Percentiles rank a stretch among this genome's conserved stretches.
These are phyloP conservation scores for Crioceris asparagi DNA, from an alignment of 2,888 invertebrate species.

Conservation along the genomic window DNA sequence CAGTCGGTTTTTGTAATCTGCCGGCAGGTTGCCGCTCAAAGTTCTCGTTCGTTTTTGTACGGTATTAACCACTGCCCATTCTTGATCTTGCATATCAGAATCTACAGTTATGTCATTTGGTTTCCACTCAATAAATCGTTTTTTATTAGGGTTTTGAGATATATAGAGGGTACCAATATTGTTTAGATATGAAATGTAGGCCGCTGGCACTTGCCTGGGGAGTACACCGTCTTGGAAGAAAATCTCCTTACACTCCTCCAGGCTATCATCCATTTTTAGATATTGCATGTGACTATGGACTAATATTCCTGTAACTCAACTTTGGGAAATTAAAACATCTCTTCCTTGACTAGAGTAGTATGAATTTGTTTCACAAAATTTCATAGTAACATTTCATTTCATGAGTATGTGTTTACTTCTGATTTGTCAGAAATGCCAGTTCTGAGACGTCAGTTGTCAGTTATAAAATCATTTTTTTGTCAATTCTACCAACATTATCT, in stretches of 20 bases:
- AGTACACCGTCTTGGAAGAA: slow-evolving; percentile 74
- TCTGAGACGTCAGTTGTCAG: too few relatives aligned
- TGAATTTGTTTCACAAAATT: too few relatives aligned
- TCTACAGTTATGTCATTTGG: slow-evolving; percentile 70
- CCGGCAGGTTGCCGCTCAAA: slow-evolving; percentile 43
- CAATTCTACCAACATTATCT: too few relatives aligned
- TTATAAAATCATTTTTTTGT: too few relatives aligned
- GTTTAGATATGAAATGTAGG: slow-evolving; percentile 48
- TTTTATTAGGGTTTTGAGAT: slow-evolving; percentile 47
- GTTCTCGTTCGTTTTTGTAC: slow-evolving; percentile 55
- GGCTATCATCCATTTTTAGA: slow-evolving; percentile 23
- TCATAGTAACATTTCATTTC: too few relatives aligned
- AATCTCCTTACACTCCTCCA: slow-evolving; percentile 43
- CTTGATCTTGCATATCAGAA: slow-evolving; percentile 66
- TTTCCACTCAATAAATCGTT: slow-evolving; percentile 64
- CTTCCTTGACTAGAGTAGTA: too few relatives aligned
- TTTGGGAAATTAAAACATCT: too few relatives aligned
- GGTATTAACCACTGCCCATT: slow-evolving; percentile 77
- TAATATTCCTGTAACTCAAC: too few relatives aligned
- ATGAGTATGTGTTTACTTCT: too few relatives aligned
- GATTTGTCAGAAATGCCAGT: too few relatives aligned
- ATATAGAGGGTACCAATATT: slow-evolving; percentile 57
- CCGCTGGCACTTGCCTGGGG: slow-evolving; percentile 53
- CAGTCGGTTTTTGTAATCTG: slow-evolving; percentile 37
- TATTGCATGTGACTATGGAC: too few relatives aligned